Evolutionary conservation across 2,113 vertebrate genomes (phyloP).

Genomic region (Chloroceryle aenea): DNA sequence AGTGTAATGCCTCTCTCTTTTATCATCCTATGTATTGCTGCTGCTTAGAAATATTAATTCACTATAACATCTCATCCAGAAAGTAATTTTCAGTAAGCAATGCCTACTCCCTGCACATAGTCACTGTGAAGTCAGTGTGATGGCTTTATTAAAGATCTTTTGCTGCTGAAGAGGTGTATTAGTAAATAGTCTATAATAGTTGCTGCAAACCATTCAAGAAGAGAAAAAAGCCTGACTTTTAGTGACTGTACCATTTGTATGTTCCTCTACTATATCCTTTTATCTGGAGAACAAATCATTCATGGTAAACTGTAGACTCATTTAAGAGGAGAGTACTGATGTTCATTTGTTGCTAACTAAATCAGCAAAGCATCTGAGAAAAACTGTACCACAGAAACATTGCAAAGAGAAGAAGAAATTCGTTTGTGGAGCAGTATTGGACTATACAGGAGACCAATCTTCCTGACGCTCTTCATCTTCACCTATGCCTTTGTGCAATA

Average conservation of each 20-base stretch:
- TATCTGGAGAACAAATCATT: background rate
- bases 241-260: background rate
- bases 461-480: background rate
- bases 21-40: background rate
- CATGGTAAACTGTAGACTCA: background rate
- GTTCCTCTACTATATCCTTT: background rate
- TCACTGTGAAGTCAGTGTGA: background rate
- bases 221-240: rapidly evolving
- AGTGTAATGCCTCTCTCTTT: background rate
- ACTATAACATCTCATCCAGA: background rate
- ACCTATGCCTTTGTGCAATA: background rate
- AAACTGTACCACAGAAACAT: background rate
- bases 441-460: background rate
- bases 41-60: background rate
- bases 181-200: background rate
- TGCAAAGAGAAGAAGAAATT: background rate
- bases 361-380: background rate
- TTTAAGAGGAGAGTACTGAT: background rate
- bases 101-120: background rate
- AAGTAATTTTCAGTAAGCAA: background rate
- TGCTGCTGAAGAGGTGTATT: background rate
- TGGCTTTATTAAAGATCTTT: background rate
- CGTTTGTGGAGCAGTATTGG: background rate
- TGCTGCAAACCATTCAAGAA: background rate
- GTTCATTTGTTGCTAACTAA: background rate